phyloP scores from a whole-genome alignment of 1,140 invertebrate genomes.

The Bathynomus jamesi region DNA sequence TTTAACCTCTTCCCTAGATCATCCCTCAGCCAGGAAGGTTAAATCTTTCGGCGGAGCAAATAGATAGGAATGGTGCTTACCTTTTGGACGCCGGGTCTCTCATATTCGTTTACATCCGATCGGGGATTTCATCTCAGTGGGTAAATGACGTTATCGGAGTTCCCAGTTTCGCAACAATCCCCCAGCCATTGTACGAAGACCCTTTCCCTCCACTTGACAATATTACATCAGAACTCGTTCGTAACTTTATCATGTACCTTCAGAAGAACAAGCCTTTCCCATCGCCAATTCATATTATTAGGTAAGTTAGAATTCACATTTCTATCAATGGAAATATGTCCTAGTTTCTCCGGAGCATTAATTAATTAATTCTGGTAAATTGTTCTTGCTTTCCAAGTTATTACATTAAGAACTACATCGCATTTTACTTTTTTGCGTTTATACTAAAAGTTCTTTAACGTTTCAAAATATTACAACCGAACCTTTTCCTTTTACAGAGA shows the following conservation, averaged over 20 bases:
- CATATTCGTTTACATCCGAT: conserved; percentile 80
- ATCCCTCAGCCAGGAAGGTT: conserved; percentile 48
- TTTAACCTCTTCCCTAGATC: conserved; percentile 25
- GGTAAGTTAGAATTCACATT: no score
- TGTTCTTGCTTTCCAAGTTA: no score
- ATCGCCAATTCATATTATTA: conserved; percentile 5
- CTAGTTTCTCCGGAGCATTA: no score
- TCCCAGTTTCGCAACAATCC: conserved; percentile 53
- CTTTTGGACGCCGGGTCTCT: conserved; percentile 77
- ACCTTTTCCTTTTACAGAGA: no score
- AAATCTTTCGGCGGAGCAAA: conserved; percentile 57
- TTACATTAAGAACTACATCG: no score
- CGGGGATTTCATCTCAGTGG: conserved; percentile 64
- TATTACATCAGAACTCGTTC: background rate
- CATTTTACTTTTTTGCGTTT: no score
- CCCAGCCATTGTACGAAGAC: conserved; percentile 45
- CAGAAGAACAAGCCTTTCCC: conserved; percentile 1
- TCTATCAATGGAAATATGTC: no score
- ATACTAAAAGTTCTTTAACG: no score
- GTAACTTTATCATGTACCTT: conserved; percentile 1
- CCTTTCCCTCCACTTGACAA: conserved; percentile 54
- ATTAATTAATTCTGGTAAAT: no score
- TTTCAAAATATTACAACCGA: no score
- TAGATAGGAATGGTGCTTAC: conserved; percentile 84
- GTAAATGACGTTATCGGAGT: conserved; percentile 52